Evolutionary conservation across 2,888 invertebrate species (phyloP).

Genomic region (Lissonota sp.): DNA sequence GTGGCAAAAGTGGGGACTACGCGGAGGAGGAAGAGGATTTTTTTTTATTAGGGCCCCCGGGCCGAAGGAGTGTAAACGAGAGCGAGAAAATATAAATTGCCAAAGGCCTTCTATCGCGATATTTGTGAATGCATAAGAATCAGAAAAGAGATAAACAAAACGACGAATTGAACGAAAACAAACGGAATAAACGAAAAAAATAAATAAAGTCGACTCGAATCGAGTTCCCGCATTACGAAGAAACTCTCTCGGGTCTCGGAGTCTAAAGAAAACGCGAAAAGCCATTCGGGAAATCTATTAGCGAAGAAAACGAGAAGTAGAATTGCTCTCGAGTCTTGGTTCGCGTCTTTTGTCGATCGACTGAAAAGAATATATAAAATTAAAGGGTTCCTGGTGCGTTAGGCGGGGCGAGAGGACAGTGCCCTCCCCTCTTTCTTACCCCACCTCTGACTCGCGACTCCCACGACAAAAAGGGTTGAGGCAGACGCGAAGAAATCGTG

Average conservation of each 20-base stretch:
- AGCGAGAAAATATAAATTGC: constrained; percentile 20
- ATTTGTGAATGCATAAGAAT: not conserved
- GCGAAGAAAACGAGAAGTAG: not conserved
- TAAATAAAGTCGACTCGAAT: too few relatives aligned
- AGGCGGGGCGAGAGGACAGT: constrained; percentile 65
- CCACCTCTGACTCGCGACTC: not conserved
- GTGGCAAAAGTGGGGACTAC: constrained; percentile 15
- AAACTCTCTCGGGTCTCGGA: too few relatives aligned
- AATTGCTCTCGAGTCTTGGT: not conserved
- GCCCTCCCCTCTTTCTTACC: constrained; percentile 21
- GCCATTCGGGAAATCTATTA: not conserved
- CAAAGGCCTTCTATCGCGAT: not conserved
- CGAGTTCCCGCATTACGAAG: too few relatives aligned
- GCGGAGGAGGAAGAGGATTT: constrained; percentile 29
- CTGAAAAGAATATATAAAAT: not conserved
- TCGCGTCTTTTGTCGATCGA: not conserved
- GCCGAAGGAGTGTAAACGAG: constrained; percentile 55
- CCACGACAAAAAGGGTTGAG: constrained; percentile 46
- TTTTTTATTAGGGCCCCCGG: constrained; percentile 48
- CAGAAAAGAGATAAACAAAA: not conserved
- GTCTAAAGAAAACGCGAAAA: not conserved
- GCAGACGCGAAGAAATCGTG: constrained; percentile 18
- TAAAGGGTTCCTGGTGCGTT: constrained; percentile 61
- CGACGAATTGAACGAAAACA: not conserved
- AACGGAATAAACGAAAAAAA: not conserved